Percentiles rank a stretch among this genome's conserved stretches.
Conservation (phyloP, 2,888 invertebrate genomes). For the Pristionchus mayeri region DNA sequence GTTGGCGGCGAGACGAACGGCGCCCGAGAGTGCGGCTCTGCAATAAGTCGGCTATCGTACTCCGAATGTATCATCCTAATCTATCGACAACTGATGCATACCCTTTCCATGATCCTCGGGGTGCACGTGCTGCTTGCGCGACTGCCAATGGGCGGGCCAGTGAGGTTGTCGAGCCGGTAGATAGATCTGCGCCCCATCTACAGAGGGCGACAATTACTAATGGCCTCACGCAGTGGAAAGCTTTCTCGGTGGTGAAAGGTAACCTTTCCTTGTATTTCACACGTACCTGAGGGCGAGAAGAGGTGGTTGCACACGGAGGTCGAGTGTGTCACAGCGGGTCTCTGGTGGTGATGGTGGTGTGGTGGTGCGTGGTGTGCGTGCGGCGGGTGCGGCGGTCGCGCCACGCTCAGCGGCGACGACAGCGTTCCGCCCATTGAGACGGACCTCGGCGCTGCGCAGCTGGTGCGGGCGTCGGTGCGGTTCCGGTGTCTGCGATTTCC, state of each 20-base stretch:
- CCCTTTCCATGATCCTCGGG: conserved; percentile 29
- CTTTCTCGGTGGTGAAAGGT: neutral
- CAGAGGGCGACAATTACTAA: neutral
- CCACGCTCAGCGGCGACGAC: conserved; percentile 61
- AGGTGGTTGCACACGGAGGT: conserved; percentile 68
- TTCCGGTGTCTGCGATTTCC: conserved; percentile 34
- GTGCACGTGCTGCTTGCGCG: conserved; percentile 41
- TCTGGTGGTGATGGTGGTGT: conserved; percentile 7
- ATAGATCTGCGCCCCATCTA: conserved; percentile 37
- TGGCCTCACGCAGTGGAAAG: neutral
- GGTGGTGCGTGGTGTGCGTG: conserved; percentile 7
- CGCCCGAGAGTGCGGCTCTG: conserved; percentile 46
- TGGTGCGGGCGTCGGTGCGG: neutral
- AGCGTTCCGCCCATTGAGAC: conserved; percentile 64
- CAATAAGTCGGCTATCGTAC: neutral
- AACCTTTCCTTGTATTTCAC: neutral
- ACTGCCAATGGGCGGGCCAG: conserved; percentile 40
- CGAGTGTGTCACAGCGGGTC: conserved; percentile 40
- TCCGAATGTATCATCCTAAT: neutral
- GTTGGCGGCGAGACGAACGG: conserved; percentile 23
- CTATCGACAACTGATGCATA: neutral
- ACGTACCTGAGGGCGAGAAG: conserved; percentile 64
- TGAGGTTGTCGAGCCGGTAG: conserved; percentile 45
- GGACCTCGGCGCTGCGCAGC: neutral
- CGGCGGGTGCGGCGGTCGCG: conserved; percentile 41